These are phyloP conservation scores for Potamarius usumacintae DNA, from an alignment of 2,113 vertebrate species.

Conservation along the genomic window DNA sequence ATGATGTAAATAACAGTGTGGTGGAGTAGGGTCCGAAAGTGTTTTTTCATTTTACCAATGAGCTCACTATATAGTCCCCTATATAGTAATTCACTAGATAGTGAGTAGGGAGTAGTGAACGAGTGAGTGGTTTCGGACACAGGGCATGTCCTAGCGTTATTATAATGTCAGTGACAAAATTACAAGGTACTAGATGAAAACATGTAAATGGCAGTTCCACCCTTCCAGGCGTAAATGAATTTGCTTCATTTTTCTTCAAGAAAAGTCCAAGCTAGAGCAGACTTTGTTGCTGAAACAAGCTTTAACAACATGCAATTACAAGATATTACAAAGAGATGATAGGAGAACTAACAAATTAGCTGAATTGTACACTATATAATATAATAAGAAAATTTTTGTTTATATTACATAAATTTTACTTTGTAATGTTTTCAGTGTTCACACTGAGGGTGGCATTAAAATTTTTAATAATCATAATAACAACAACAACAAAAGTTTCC, in stretches of 20 bases:
- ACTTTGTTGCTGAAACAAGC: not conserved
- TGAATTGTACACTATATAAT: not conserved
- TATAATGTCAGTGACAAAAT: not conserved
- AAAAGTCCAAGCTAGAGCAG: not conserved
- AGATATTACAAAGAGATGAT: not conserved
- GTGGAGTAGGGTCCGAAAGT: too few species aligned
- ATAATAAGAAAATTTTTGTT: not conserved
- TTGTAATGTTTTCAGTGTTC: not conserved
- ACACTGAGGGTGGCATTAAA: slow-evolving; percentile 6
- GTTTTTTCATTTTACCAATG: too few species aligned
- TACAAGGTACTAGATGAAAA: not conserved
- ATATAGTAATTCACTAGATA: too few species aligned
- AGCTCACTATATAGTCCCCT: too few species aligned
- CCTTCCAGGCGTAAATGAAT: not conserved
- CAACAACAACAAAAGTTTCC: too few species aligned
- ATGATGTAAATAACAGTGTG: too few species aligned
- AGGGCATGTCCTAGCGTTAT: too few species aligned
- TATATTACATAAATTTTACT: not conserved
- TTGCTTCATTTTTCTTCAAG: not conserved
- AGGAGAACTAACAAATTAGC: not conserved
- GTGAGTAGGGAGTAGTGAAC: too few species aligned
- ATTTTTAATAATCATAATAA: slow-evolving; percentile 3
- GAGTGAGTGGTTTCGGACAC: too few species aligned
- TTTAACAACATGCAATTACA: not conserved
- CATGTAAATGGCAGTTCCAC: not conserved